These are phyloP conservation scores for Tricholauxania praeusta DNA, from an alignment of 2,888 invertebrate genomes.

Conservation along the genomic window DNA sequence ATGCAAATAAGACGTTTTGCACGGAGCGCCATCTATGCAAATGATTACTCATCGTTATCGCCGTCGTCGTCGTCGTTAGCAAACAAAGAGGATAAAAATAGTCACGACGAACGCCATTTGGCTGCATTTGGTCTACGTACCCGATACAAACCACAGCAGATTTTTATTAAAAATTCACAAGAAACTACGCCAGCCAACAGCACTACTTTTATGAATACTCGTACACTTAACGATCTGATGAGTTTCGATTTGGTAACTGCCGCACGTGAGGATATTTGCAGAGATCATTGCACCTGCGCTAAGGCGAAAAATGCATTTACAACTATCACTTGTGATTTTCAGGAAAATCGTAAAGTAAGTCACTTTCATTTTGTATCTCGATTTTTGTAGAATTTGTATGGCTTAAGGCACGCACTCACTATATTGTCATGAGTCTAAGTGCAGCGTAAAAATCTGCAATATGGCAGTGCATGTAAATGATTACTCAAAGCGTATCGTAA, in stretches of 20 bases:
- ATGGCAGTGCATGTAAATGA: too few species aligned
- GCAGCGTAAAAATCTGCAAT: too few species aligned
- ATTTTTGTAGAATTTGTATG: too few species aligned
- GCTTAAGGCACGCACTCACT: too few species aligned
- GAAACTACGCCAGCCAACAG: background rate
- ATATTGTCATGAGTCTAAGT: too few species aligned
- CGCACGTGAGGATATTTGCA: constrained; percentile 48
- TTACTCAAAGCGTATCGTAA: too few species aligned
- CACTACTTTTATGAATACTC: background rate
- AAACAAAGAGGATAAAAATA: constrained; percentile 28
- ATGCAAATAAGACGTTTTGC: constrained; percentile 9
- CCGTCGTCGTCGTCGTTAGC: constrained; percentile 3
- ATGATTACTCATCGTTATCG: constrained; percentile 15
- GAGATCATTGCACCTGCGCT: constrained; percentile 46
- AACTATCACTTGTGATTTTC: constrained; percentile 48
- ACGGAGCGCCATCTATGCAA: constrained; percentile 35
- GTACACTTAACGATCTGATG: constrained; percentile 35
- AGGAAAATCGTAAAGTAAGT: constrained; percentile 47
- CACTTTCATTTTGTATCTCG: background rate
- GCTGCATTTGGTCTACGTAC: constrained; percentile 45
- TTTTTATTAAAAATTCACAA: constrained; percentile 39
- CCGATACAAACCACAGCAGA: constrained; percentile 45
- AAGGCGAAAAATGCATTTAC: constrained; percentile 46
- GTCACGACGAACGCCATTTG: constrained; percentile 37
- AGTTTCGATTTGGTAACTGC: constrained; percentile 46